phyloP scores from a whole-genome alignment of 2,797 vertebrate species.

The Peromyscus attwateri region DNA sequence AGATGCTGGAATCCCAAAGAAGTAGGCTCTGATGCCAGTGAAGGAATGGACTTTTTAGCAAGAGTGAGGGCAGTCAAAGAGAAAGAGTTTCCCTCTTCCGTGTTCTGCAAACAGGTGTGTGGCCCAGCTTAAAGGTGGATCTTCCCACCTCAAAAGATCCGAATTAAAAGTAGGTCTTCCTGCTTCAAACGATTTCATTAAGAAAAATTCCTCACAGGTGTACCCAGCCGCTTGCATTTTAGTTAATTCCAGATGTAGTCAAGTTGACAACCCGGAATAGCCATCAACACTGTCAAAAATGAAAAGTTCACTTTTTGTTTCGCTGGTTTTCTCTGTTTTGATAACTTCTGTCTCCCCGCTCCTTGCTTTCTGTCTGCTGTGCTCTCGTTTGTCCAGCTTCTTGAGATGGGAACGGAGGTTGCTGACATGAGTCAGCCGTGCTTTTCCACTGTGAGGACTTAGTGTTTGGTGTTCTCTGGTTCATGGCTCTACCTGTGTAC shows the following conservation, averaged over 20 bases:
- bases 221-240: background rate
- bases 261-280: background rate
- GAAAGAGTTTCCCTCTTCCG: background rate
- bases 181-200: background rate
- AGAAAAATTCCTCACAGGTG: background rate
- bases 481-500: no score
- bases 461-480: rapidly evolving
- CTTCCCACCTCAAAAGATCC: background rate
- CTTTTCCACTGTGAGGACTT: background rate
- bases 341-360: background rate
- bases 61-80: background rate
- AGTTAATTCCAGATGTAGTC: background rate
- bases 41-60: background rate
- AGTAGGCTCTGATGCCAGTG: background rate
- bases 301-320: background rate
- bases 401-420: no score
- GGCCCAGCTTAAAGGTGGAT: background rate
- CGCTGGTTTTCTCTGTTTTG: background rate
- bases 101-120: background rate
- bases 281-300: background rate
- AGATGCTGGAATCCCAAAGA: background rate
- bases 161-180: background rate
- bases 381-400: background rate
- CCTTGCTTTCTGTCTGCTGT: background rate
- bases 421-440: background rate